These are phyloP conservation scores for Amiota mariae DNA, from an alignment of 2,888 invertebrate genomes.

Conservation along the genomic window DNA sequence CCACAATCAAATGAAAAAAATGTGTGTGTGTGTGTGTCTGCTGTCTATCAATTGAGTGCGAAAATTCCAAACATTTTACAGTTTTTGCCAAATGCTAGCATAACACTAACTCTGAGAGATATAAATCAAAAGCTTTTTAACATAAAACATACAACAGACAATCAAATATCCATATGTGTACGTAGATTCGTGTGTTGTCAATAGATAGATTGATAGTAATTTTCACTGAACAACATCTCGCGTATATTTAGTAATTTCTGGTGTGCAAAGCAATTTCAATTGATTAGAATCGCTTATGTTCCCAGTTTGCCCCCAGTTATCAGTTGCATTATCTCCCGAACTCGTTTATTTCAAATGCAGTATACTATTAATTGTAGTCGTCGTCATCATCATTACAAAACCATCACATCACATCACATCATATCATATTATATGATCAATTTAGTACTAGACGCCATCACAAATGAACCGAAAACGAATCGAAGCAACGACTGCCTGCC, in stretches of 20 bases:
- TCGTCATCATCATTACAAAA: neutral
- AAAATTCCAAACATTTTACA: no score
- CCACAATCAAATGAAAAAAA: no score
- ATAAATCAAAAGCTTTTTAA: neutral
- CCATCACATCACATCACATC: neutral
- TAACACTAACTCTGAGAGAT: no score
- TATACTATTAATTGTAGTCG: neutral
- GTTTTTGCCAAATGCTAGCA: no score
- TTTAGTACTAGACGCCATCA: conserved; percentile 34
- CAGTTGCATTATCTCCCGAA: neutral
- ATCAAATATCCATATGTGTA: neutral
- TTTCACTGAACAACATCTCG: neutral
- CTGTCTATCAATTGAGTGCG: neutral
- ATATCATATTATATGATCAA: conserved; percentile 42
- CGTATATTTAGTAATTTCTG: neutral
- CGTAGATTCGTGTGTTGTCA: neutral
- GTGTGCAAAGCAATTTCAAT: conserved; percentile 9
- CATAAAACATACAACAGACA: neutral
- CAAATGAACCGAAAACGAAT: no score
- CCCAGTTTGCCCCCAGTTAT: no score
- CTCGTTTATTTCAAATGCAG: no score
- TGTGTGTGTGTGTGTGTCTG: neutral
- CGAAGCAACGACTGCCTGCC: no score
- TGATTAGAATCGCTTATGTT: neutral
- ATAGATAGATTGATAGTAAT: neutral